A percentile compares a stretch with the other conserved stretches of the same genome.
phyloP scores from a whole-genome alignment of 2,797 vertebrate species.

The Microctenopoma steveboyesi region DNA sequence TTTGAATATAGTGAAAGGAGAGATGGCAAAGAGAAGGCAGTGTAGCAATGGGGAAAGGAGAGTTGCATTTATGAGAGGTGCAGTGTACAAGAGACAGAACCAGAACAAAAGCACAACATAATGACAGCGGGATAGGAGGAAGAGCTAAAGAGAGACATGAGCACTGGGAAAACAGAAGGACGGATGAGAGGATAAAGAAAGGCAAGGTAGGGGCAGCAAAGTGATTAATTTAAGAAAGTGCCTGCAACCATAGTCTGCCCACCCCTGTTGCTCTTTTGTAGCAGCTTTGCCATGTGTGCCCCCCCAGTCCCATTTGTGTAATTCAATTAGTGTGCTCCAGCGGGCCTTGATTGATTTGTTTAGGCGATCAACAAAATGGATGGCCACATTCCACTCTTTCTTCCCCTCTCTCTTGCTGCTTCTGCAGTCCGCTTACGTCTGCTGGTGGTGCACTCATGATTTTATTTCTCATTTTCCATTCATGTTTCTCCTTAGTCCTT shows the following conservation, averaged over 20 bases:
- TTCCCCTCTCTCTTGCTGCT: slow-evolving; percentile 58
- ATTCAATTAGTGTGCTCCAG: slow-evolving; percentile 83
- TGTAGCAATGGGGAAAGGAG: neutral
- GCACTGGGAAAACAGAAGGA: slow-evolving; percentile 39
- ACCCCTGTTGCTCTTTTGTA: slow-evolving; percentile 64
- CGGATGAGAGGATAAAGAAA: slow-evolving; percentile 66
- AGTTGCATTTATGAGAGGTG: slow-evolving; percentile 2
- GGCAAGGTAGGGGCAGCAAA: slow-evolving; percentile 55
- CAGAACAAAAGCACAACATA: neutral
- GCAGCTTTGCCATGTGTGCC: slow-evolving; percentile 68
- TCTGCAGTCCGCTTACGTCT: slow-evolving; percentile 43
- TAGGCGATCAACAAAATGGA: slow-evolving; percentile 80
- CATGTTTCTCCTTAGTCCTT: slow-evolving; percentile 43
- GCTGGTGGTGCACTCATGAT: slow-evolving; percentile 49
- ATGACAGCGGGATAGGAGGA: slow-evolving; percentile 20
- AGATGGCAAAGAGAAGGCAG: neutral
- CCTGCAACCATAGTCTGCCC: slow-evolving; percentile 71
- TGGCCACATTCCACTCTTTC: slow-evolving; percentile 62
- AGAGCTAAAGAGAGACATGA: slow-evolving; percentile 46
- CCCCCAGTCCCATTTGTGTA: slow-evolving; percentile 77
- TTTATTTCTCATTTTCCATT: slow-evolving; percentile 58
- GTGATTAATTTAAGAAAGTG: slow-evolving; percentile 81
- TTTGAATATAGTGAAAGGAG: neutral
- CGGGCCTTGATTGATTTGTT: slow-evolving; percentile 83
- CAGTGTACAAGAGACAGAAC: neutral